Base-by-base conservation (phyloP, 1,140 invertebrate genomes). In the Diabrotica undecimpunctata region DNA sequence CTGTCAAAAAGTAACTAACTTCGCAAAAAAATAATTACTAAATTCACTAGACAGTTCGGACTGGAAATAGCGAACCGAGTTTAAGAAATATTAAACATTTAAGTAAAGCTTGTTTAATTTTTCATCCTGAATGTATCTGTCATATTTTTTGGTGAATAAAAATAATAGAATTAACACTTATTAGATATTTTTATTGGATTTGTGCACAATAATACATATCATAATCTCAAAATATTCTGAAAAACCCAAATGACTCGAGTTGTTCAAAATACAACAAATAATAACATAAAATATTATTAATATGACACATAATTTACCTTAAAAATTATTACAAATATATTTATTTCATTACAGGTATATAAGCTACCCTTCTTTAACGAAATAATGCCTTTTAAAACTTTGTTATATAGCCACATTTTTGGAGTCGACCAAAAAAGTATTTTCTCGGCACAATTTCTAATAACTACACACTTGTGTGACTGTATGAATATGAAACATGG, bases 231-330 rank as follows among this genome's bases (percentile, higher is more conserved):
- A 37, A 65, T 54, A 57, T 64, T 61, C 61, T 36, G 58, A 68
- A 56, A 54, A 62, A 62, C 52, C 52, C 61, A 62, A 12, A 59
- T 14, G 51, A 64, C 36, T 61, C 36, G 55, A 53, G 54, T 12
- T 63, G 38, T 35, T 61, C 60, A 64, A 68, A 68, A 53, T 61
- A 68, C 62, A 68, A 68, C 59, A 65, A 65, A 57, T 68, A 66
- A 66, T 66, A 68, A 68, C 62, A 68, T 65, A 58, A 68, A 65
- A 67, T 67, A 67, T 63, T 66, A 66, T 66, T 68, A 68, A 65
- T 68, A 68, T 68, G 66, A 68, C 66, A 68, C 66, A 68, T 68
- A 68, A 68, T 64, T 64, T 65, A 68, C 46, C 62, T 65, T 64
- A 54, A 62, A 36, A 57, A 58, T 39, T 39, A 54, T 37, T 51